Evolutionary conservation across 2,888 invertebrate species (phyloP), one percentile per base, ranked within the genome.

Genomic region (Hypolimnas misippus): DNA sequence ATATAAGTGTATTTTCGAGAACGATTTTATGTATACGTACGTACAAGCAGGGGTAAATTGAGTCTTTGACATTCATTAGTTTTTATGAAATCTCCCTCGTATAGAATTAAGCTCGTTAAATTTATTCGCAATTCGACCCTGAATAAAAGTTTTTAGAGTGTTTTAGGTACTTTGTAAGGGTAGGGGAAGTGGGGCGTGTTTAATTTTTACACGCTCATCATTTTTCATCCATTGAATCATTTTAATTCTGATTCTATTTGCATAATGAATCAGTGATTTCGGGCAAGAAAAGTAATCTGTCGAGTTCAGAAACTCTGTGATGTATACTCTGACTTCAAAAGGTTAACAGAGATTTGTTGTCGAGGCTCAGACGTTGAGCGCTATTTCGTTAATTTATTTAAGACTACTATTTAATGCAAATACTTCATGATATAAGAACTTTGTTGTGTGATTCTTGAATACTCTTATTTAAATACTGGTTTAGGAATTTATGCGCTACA

Each of bases 61-160:
- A 81, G 75, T 77, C 82, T 84, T 84, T 85, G 86, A 83, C 84
- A 84, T 86, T 88, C 84, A 87, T 87, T 86, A 86, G 83, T 86
- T 86, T n/a, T 82, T 78, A 79, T 81, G 81, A 84, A 84, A 79
- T 79, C 77, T 73, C 75, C 75, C 73, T 72, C 67, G 72, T 65
- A 51, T 56, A 59, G 73, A 74, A 76, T 76, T 86, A 86, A 82
- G 79, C 86, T 89, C 84, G 85, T 89, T 89, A 89, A 86, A 89
- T 86, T 86, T 83, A 83, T 82, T 84, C 82, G 81, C 73, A 80
- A 69, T 77, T 83, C 82, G 81, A 81, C 74, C 79, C 79, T 73
- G 79, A 81, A 86, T 82, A 84, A 84, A 87, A 84, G 79, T 84
- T 86, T 79, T 69, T 70, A 82, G 77, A 75, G 74, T 78, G 79